Base-by-base conservation (phyloP, 2,888 invertebrate genomes). In the Rotaria sp. region DNA sequence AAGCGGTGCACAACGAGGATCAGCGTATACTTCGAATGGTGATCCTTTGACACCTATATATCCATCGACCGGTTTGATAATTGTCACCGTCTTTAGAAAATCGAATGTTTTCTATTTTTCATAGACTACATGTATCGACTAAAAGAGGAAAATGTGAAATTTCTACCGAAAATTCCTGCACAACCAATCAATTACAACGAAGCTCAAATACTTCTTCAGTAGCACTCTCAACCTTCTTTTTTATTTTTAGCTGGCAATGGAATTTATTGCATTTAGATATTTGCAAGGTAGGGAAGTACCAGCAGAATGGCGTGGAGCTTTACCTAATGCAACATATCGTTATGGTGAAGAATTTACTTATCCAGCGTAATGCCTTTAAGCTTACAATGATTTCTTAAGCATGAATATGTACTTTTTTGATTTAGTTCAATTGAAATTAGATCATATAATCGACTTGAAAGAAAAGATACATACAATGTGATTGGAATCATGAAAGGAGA, bases 21-120 rank as follows among this genome's bases (percentile, higher is more conserved):
- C 91, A 15, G 88, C 91, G 84, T 90, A 88, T 59, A 87, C 88
- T 3, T 88, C 88, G 5, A 88, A 89, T 86, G 93, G 93, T 5
- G 93, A 93, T 88, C 92, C 92, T 21, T 89, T 92, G 5, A 92
- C 92, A 7, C 92, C 92, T 1, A 90, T 91, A 5, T 92, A 92
- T 88, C 93, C 93, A 3, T 89, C 92, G 18, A 91, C 90, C 86
- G 88, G 86, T 84, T 84, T 57, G 38, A 24, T 4, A 30, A 48
- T 15, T 24, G 2, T 52, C 26, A 1, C n/a, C 21, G 11, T 11
- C 5, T 84, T 24, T 0, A 52, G 5, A 13, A 15, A 84, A 5
- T 52, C 26, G 2, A 30, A 24, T 45, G 26, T 84, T 7, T n/a
- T 45, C 2, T 52, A 35, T 52, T 21, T 45, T 52, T 8, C 13